These are phyloP conservation scores for Anolis apletophallus DNA, from an alignment of 2,797 vertebrate species.

Conservation along the genomic window DNA sequence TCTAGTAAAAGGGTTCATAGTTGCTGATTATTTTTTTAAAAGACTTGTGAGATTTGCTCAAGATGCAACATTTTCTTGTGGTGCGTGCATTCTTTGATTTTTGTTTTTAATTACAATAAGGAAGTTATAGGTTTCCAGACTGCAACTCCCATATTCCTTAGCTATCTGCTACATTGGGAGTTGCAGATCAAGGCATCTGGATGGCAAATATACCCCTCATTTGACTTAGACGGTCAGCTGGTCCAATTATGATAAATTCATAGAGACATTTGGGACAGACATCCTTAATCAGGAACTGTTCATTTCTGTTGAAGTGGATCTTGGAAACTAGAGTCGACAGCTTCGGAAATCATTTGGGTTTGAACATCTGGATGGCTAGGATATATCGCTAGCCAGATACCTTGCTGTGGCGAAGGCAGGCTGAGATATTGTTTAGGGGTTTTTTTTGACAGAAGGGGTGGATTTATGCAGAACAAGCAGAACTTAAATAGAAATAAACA, in stretches of 20 bases:
- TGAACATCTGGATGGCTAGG: neutral
- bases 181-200: too few species aligned
- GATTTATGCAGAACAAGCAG: neutral
- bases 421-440: neutral
- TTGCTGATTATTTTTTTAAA: neutral
- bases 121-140: too few species aligned
- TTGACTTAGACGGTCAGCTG: neutral
- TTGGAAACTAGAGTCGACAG: neutral
- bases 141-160: too few species aligned
- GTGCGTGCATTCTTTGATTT: too few species aligned
- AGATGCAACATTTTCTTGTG: too few species aligned
- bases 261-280: neutral
- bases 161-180: too few species aligned
- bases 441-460: neutral
- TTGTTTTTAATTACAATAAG: too few species aligned
- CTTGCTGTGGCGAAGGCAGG: neutral
- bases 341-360: neutral
- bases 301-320: neutral
- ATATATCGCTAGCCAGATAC: neutral
- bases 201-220: too few species aligned
- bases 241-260: neutral
- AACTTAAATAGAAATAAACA: neutral
- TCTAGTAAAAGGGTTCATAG: neutral
- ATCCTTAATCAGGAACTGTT: neutral
- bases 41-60: too few species aligned